Evolutionary conservation across 2,113 vertebrate genomes (phyloP), one percentile per base, ranked within the genome.

Genomic region (Chiloscyllium plagiosum): DNA sequence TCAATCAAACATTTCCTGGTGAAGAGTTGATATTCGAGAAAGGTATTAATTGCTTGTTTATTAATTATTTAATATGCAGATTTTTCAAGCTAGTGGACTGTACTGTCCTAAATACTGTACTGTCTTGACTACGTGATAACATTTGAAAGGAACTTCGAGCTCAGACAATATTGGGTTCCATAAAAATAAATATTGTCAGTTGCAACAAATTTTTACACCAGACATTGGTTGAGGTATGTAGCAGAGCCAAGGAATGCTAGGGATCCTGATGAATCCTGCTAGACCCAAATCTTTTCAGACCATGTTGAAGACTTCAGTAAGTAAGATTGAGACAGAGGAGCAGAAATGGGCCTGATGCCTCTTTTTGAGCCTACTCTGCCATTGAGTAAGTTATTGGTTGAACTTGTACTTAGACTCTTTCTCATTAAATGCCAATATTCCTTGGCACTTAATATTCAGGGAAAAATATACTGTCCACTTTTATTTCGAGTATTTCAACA

Each of bases 1-100:
- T 99, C 97, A 97, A 98, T 96, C 98, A 99, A 97, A 97, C 96
- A 96, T 99, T 99, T 97, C 97, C 97, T 90, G 98, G 98, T 94
- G 99, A 99, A 95, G 98, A 98, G 42, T 96, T 97, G 17, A 97
- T 98, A 90, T 97, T 97, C 95, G 99, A 99, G 42, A 47, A 47
- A 97, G 97, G 99, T 99, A 97, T 97, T 97, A 96, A 96, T 56
- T 61, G 24, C 61, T 95, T 72, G 13, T 92, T 93, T 22, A 42
- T 37, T 5, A 13, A 0, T 83, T 17, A 20, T 47, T 93, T 66
- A 93, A 19, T 13, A n/a, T 93, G 29, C 87, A 93, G 33, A 12
- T 61, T 90, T 61, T 56, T 92, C 56, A 65, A 33, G 17, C 50
- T 61, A 61, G 8, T 61, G 10, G 56, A 61, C 7, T 61, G 56